Base-by-base conservation (phyloP, 2,888 invertebrate species). In the Euzetes globulus region DNA sequence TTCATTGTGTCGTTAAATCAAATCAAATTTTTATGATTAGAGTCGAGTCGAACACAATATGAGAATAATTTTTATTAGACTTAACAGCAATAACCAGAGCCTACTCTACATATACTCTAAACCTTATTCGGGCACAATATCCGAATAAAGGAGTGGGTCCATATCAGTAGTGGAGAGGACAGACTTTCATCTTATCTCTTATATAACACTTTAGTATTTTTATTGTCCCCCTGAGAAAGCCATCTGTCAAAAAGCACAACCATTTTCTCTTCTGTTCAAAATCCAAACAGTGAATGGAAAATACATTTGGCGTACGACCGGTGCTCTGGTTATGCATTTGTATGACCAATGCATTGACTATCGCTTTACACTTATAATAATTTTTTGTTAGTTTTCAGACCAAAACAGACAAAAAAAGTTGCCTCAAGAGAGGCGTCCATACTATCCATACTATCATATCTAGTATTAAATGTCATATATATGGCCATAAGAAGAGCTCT, bases 121-220 rank as follows among this genome's bases (percentile, higher is more conserved):
- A n/a, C 33, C 33, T 6, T 33, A 33, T 33, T 33, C 7, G 4
- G 33, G 33, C 33, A 52, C 6, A 52, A n/a, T 19, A 17, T 1
- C 1, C 6, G 3, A 6, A 52, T 52, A 52, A 17, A 47, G 47
- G 13, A 47, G 47, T 47, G 47, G 33, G 52, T 19, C 52, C 52
- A n/a, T 52, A 19, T 52, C 19, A 19, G 19, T 52, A 52, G 52
- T 52, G 52, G 52, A 52, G 52, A 52, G 52, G 52, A 55, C 25
- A 55, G 22, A 55, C 55, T 55, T 55, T 55, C 63, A 63, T 63
- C 63, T 68, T 68, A 68, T 68, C 68, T 68, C 68, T 68, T 68
- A 68, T 68, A 41, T 68, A 68, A 41, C 45, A 68, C 68, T 68
- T 68, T 68, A 63, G 29, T 63, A 63, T 68, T 68, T 68, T 68